These are phyloP conservation scores for Labeo calbasu DNA, from an alignment of 2,797 vertebrate species.

Conservation along the genomic window DNA sequence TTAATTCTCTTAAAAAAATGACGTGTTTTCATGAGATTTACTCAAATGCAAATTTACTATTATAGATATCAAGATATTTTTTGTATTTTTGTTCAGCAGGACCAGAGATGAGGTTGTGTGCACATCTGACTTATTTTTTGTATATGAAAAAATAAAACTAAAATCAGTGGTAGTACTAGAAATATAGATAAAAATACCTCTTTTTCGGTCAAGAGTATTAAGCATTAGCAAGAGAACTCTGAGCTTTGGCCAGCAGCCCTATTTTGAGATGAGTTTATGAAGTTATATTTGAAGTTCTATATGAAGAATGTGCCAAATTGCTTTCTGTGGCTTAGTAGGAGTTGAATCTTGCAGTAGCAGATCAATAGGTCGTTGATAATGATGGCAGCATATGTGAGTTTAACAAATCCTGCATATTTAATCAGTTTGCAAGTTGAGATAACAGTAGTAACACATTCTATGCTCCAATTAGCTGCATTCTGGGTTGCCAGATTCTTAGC, in stretches of 20 bases:
- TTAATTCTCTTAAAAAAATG: not conserved
- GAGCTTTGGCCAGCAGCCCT: not conserved
- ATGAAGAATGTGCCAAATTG: constrained; percentile 29
- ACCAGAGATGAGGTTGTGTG: not conserved
- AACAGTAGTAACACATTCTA: not conserved
- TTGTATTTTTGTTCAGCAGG: not conserved
- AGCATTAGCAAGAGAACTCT: not conserved
- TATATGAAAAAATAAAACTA: not conserved
- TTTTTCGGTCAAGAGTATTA: not conserved
- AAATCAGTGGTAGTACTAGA: not conserved
- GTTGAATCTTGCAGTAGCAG: not conserved
- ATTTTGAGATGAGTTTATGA: not conserved
- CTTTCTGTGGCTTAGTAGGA: not conserved
- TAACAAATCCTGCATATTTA: not conserved
- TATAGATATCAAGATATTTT: not conserved
- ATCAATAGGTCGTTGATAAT: not conserved
- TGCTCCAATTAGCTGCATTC: not conserved
- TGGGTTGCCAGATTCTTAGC: not conserved
- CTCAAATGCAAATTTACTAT: not conserved
- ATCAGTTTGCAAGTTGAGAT: not conserved
- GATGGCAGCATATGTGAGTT: not conserved
- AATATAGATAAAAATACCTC: constrained; percentile 4
- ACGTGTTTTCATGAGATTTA: not conserved
- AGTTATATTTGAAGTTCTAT: not conserved
- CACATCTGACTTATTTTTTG: constrained; percentile 1